These are phyloP conservation scores for Rhamnusium bicolor DNA, from an alignment of 2,888 invertebrate species.

Conservation along the genomic window DNA sequence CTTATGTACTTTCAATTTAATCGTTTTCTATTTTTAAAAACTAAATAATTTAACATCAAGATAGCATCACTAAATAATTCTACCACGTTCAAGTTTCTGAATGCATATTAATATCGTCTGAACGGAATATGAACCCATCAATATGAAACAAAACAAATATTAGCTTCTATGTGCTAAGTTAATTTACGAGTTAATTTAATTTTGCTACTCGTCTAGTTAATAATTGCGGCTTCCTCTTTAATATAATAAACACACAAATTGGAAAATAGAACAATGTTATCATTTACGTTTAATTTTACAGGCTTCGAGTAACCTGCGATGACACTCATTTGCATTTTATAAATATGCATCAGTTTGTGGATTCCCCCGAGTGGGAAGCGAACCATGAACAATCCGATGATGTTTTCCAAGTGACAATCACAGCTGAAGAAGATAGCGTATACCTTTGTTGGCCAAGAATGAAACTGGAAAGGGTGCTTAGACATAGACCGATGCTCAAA, in stretches of 20 bases:
- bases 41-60: too few species aligned
- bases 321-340: constrained; percentile 88
- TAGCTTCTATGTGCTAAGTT: background rate
- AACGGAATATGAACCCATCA: background rate
- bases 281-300: constrained; percentile 41
- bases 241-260: background rate
- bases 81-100: background rate
- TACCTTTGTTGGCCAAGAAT: constrained; percentile 87
- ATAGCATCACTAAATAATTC: too few species aligned
- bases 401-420: constrained; percentile 85
- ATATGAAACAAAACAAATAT: background rate
- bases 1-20: too few species aligned
- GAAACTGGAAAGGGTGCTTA: constrained; percentile 82
- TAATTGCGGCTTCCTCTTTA: background rate
- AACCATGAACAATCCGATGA: constrained; percentile 84
- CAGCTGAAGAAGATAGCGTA: constrained; percentile 84
- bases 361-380: constrained; percentile 93
- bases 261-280: background rate
- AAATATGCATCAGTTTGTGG: constrained; percentile 87
- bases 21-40: too few species aligned
- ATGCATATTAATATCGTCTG: background rate
- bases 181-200: background rate
- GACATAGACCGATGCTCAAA: constrained; percentile 82
- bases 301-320: constrained; percentile 88
- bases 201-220: background rate